These are phyloP conservation scores for Embiotoca jacksoni DNA, from an alignment of 2,113 vertebrate species.

Conservation along the genomic window DNA sequence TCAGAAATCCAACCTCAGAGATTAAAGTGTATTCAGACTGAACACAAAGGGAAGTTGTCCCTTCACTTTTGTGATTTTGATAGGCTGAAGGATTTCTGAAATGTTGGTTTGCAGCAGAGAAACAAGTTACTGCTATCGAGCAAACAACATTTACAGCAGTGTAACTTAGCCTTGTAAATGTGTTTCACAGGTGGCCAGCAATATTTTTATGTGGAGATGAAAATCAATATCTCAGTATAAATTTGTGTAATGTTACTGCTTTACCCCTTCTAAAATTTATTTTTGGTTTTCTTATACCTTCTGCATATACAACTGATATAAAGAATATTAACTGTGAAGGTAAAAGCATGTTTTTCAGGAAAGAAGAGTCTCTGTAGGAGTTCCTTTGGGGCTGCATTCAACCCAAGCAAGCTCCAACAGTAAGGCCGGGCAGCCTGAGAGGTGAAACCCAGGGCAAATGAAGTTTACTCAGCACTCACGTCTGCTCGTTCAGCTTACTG, in stretches of 20 bases:
- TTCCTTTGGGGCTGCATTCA: not conserved
- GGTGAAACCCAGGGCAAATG: not conserved
- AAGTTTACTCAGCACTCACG: not conserved
- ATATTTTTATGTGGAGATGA: too few species aligned
- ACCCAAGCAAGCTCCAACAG: not conserved
- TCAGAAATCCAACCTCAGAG: not conserved
- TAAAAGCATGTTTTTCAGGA: not conserved
- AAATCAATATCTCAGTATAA: too few species aligned
- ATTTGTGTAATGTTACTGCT: not conserved
- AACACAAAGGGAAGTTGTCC: not conserved
- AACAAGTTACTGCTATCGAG: not conserved
- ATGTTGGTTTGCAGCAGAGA: not conserved
- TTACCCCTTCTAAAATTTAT: not conserved
- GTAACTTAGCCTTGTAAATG: not conserved
- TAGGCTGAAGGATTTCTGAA: not conserved
- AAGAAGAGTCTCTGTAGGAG: not conserved
- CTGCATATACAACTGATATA: too few species aligned
- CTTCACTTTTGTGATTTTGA: not conserved
- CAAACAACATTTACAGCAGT: not conserved
- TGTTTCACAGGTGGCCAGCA: not conserved
- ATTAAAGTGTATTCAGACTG: constrained; percentile 1
- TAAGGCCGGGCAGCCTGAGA: too few species aligned
- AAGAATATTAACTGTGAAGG: too few species aligned
- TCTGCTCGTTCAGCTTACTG: not conserved
- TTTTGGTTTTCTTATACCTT: not conserved